Conservation (phyloP, 2,113 vertebrate species). For the Microtus pennsylvanicus region DNA sequence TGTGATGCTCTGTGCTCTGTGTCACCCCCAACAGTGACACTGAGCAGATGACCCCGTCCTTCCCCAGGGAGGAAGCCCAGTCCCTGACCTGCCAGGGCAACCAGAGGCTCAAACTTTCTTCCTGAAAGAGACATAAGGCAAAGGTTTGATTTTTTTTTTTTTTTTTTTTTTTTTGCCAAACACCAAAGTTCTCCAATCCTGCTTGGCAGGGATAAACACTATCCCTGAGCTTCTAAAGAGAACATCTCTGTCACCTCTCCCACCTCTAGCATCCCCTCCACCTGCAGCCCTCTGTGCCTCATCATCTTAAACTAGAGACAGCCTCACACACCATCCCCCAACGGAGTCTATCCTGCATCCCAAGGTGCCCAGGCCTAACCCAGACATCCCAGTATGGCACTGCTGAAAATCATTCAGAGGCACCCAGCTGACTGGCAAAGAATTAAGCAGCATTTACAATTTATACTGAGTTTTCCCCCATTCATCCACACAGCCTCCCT, state of each 20-base stretch:
- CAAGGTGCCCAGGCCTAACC: background rate
- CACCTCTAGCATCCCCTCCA: background rate
- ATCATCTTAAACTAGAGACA: background rate
- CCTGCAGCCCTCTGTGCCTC: background rate
- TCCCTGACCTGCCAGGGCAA: background rate
- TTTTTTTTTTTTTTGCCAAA: background rate
- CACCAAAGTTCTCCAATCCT: background rate
- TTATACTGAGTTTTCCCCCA: background rate
- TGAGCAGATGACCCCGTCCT: background rate
- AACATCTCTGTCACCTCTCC: background rate
- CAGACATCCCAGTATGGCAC: background rate
- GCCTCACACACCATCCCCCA: background rate
- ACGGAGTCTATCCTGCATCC: too few relatives aligned
- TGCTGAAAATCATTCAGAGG: background rate
- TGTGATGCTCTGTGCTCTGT: background rate
- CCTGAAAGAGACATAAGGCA: background rate
- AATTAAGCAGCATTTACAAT: background rate
- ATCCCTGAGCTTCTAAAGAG: background rate
- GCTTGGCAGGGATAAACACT: background rate
- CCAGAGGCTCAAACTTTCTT: background rate
- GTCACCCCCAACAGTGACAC: background rate
- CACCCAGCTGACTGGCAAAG: background rate
- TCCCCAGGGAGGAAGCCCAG: background rate
- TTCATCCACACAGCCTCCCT: background rate
- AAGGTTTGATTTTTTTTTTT: background rate